These are phyloP conservation scores for Gastrophryne carolinensis DNA, from an alignment of 2,797 vertebrate species.

Conservation along the genomic window DNA sequence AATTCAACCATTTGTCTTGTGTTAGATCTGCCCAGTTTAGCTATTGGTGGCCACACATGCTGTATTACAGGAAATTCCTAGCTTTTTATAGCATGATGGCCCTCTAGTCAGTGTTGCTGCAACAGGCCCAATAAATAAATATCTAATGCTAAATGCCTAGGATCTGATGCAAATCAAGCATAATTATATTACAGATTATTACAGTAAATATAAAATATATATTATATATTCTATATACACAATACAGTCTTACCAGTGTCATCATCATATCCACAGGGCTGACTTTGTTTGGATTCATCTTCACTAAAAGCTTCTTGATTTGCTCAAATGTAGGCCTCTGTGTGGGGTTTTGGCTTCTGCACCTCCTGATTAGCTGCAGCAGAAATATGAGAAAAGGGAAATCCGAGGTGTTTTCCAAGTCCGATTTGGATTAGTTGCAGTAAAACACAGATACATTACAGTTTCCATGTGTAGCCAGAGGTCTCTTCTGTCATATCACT, in stretches of 20 bases:
- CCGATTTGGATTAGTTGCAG: constrained; percentile 14
- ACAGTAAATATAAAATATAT: no score
- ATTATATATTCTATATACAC: no score
- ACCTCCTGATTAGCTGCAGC: constrained; percentile 75
- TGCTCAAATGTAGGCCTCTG: constrained; percentile 83
- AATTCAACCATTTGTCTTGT: no score
- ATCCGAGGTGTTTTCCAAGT: constrained; percentile 24
- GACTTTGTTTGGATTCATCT: constrained; percentile 84
- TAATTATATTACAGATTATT: no score
- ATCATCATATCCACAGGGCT: constrained; percentile 87
- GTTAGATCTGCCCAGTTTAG: no score
- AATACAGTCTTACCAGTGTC: constrained; percentile 72
- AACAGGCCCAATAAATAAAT: no score
- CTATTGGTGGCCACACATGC: no score
- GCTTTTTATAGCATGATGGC: no score
- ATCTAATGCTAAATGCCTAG: no score
- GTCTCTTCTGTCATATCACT: constrained; percentile 7
- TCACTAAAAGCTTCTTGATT: constrained; percentile 79
- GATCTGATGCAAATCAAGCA: no score
- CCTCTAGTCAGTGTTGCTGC: no score
- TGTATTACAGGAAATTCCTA: no score
- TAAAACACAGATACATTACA: constrained; percentile 39
- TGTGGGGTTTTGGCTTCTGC: constrained; percentile 72
- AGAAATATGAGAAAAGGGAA: constrained; percentile 49
- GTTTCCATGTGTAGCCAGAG: constrained; percentile 21